Percentiles rank a stretch among this genome's conserved stretches.
Conservation (phyloP, 2,113 vertebrate species). For the Calidris pygmaea region DNA sequence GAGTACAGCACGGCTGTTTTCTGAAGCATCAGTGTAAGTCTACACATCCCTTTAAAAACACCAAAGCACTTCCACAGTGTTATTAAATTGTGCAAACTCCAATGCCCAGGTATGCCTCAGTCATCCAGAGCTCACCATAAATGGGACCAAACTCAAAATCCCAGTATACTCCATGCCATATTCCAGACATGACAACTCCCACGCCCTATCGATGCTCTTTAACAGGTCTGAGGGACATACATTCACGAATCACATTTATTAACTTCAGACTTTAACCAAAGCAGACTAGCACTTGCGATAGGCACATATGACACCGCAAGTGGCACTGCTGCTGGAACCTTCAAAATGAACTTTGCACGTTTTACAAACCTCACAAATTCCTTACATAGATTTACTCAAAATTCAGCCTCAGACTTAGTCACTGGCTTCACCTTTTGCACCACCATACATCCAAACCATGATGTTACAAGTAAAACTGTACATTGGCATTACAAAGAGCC, state of each 20-base stretch:
- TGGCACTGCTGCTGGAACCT: neutral
- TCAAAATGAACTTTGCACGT: neutral
- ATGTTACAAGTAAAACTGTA: neutral
- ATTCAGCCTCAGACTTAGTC: rapidly evolving
- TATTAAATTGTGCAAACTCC: neutral
- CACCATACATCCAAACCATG: neutral
- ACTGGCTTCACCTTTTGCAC: neutral
- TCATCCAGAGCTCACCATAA: neutral
- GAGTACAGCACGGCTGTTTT: neutral
- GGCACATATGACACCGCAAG: neutral
- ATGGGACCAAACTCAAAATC: neutral
- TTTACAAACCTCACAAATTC: neutral
- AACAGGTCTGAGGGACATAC: neutral
- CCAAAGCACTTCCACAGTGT: neutral
- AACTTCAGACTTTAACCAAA: neutral
- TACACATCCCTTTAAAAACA: neutral
- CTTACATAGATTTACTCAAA: neutral
- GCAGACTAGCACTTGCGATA: neutral
- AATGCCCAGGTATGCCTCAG: neutral
- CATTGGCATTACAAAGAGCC: neutral
- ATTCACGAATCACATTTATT: neutral
- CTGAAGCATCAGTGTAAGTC: neutral
- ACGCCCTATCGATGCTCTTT: neutral
- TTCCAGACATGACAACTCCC: neutral
- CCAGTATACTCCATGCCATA: neutral